A percentile compares a stretch with the other conserved stretches of the same genome.
phyloP scores from a whole-genome alignment of 2,888 invertebrate species.

The Synanthedon formicaeformis region DNA sequence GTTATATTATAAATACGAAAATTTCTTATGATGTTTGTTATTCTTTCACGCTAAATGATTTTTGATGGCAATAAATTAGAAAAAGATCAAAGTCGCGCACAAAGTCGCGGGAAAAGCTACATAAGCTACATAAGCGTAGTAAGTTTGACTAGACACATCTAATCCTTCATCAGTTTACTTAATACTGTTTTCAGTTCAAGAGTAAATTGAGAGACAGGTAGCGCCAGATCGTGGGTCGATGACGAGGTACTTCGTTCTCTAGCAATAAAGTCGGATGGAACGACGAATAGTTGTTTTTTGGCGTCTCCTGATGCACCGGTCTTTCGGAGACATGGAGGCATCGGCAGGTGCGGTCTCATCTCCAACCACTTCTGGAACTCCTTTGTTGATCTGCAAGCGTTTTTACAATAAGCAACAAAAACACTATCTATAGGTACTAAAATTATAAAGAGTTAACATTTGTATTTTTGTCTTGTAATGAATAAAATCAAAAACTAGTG shows the following conservation, averaged over 20 bases:
- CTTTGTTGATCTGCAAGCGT: constrained; percentile 46
- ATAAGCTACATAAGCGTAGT: too few species aligned
- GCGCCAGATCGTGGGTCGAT: constrained; percentile 35
- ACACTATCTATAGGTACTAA: too few species aligned
- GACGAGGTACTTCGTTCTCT: constrained; percentile 19
- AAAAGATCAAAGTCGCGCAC: too few species aligned
- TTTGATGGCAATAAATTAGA: too few species aligned
- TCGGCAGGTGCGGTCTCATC: constrained; percentile 34
- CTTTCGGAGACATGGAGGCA: constrained; percentile 40
- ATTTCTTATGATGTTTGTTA: too few species aligned
- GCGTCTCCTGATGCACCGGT: constrained; percentile 22
- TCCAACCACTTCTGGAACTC: constrained; percentile 46
- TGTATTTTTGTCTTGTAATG: too few species aligned
- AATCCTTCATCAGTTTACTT: constrained; percentile 39
- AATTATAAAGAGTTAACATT: too few species aligned
- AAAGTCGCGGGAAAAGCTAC: too few species aligned
- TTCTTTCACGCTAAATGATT: too few species aligned
- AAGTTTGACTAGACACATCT: neutral
- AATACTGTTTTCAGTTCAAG: constrained; percentile 53
- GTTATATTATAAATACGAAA: too few species aligned
- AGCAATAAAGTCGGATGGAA: constrained; percentile 51
- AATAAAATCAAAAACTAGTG: too few species aligned
- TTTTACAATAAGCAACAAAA: neutral
- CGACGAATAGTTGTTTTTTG: constrained; percentile 41
- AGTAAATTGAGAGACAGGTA: constrained; percentile 52